A percentile compares a stretch with the other conserved stretches of the same genome.
phyloP scores from a whole-genome alignment of 2,888 invertebrate genomes.

The Lasioglossum calceatum region DNA sequence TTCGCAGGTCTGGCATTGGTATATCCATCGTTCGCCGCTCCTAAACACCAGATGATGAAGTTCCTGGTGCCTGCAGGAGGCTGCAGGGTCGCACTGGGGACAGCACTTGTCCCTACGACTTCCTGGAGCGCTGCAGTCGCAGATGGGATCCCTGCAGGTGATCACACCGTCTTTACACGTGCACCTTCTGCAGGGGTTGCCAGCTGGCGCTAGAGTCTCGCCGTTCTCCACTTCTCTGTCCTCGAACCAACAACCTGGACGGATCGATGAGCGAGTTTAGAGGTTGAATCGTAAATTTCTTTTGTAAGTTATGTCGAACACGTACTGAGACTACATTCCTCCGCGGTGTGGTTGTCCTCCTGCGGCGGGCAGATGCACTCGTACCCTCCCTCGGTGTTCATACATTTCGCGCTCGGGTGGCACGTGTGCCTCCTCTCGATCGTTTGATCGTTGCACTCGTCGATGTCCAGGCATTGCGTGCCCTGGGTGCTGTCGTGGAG shows the following conservation, averaged over 20 bases:
- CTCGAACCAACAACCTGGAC: conserved; percentile 90
- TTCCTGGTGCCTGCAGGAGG: conserved; percentile 92
- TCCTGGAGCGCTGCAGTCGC: conserved; percentile 88
- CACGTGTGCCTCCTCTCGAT: conserved; percentile 89
- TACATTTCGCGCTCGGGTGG: conserved; percentile 91
- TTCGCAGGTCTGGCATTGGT: conserved; percentile 96
- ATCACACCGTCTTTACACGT: conserved; percentile 87
- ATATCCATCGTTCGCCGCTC: conserved; percentile 95
- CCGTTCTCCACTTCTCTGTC: conserved; percentile 88
- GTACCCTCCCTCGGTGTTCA: conserved; percentile 93
- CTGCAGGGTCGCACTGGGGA: conserved; percentile 91
- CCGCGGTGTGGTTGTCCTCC: conserved; percentile 52
- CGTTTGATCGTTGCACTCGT: conserved; percentile 91
- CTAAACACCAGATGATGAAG: conserved; percentile 90
- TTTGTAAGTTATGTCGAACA: not conserved
- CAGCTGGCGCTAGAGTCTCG: conserved; percentile 84
- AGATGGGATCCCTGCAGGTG: conserved; percentile 88
- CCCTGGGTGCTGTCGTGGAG: conserved; percentile 86
- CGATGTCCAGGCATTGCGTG: conserved; percentile 90
- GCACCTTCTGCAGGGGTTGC: conserved; percentile 85
- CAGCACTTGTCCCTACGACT: conserved; percentile 89
- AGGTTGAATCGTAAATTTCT: not conserved
- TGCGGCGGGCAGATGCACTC: conserved; percentile 89
- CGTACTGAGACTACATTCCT: conserved; percentile 88
- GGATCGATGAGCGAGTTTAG: not conserved